phyloP scores from a whole-genome alignment of 2,113 vertebrate genomes.

The Isurus oxyrinchus region DNA sequence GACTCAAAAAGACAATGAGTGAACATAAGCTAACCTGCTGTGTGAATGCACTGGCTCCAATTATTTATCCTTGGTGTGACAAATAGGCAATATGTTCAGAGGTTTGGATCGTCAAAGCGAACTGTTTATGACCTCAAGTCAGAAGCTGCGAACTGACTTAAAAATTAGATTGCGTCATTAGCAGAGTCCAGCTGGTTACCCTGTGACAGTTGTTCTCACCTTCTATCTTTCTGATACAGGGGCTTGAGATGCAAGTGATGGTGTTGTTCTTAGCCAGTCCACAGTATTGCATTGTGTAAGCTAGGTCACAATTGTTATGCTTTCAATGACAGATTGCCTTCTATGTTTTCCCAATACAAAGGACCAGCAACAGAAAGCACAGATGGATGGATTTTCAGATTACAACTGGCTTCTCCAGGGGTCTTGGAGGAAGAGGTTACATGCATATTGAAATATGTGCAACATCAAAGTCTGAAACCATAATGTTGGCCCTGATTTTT shows the following conservation, averaged over 20 bases:
- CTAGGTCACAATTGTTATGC: neutral
- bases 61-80: neutral
- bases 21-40: neutral
- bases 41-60: neutral
- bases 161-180: slow-evolving; percentile 15
- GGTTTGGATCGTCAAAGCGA: neutral
- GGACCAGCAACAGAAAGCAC: neutral
- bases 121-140: neutral
- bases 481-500: neutral
- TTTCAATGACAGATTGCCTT: neutral
- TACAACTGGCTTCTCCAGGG: neutral
- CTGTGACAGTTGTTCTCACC: neutral
- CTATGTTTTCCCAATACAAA: neutral
- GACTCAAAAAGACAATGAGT: neutral
- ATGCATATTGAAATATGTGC: slow-evolving; percentile 1
- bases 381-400: slow-evolving; percentile 21
- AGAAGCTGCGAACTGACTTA: neutral
- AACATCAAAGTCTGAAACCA: neutral
- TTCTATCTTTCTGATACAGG: neutral
- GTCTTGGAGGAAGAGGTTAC: neutral
- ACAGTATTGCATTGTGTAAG: neutral
- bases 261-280: neutral
- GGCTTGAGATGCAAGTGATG: neutral
- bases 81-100: neutral
- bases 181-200: neutral